phyloP scores from a whole-genome alignment of 2,797 vertebrate genomes.

The Cygnus olor region DNA sequence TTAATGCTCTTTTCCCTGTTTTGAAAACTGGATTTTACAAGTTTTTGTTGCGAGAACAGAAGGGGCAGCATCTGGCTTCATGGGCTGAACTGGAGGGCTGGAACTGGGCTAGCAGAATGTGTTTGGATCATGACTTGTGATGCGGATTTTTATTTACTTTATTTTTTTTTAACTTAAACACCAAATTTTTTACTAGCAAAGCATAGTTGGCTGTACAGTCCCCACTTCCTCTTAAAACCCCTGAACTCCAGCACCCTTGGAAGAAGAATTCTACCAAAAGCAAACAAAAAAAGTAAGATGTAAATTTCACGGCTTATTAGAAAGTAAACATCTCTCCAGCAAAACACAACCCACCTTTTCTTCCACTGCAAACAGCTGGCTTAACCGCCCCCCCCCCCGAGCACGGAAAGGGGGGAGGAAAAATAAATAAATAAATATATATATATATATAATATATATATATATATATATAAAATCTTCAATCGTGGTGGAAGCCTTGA shows the following conservation, averaged over 20 bases:
- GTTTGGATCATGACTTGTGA: neutral
- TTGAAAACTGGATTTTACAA: neutral
- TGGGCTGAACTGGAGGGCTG: neutral
- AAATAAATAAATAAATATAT: too few species aligned
- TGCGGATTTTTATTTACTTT: neutral
- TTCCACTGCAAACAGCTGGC: neutral
- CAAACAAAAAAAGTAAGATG: neutral
- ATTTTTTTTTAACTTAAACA: neutral
- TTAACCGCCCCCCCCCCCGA: neutral
- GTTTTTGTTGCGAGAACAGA: neutral
- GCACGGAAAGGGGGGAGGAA: too few species aligned
- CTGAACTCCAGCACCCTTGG: neutral
- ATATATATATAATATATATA: too few species aligned
- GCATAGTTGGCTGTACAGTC: neutral
- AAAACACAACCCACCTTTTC: neutral
- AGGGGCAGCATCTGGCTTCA: fast-evolving
- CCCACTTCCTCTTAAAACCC: neutral
- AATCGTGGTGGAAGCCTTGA: neutral
- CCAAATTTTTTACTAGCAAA: neutral
- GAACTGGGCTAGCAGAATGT: neutral
- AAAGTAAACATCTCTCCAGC: neutral
- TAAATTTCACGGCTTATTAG: neutral
- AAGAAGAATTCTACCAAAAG: neutral
- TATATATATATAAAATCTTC: neutral
- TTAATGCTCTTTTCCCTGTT: neutral